Evolutionary conservation across 2,888 invertebrate genomes (phyloP), one percentile per base, ranked within the genome.

Genomic region (Prenolepis imparis): DNA sequence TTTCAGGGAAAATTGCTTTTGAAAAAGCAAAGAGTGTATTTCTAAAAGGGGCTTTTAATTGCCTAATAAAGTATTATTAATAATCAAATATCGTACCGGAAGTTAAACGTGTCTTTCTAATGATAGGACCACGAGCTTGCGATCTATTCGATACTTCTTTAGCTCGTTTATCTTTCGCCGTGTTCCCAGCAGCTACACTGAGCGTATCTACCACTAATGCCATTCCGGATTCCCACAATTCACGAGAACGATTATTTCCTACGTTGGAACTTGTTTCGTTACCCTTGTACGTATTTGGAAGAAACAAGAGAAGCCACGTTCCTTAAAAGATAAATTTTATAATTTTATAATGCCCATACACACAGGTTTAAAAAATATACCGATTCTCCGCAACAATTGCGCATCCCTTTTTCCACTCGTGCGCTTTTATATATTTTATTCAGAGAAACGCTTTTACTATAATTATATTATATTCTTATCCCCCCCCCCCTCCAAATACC

Each of bases 141-240:
- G 94, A 93, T 72, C 94, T 92, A 75, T 98, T 97, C 95, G 97
- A 97, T 72, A 97, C 96, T 95, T 98, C 98, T 94, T 98, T 98
- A 86, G 97, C 96, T 64, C 98, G 96, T 94, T 98, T 98, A 95
- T 98, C 98, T 95, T 98, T 98, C 74, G 98, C 98, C 24, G 97
- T 97, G 86, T 97, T 97, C 73, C 97, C 98, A 70, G 98, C 98
- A 12, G 98, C 98, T 82, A 98, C 97, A 90, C 97, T 97, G n/a
- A 98, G 94, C 84, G 96, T 95, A 84, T 96, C 96, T 88, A 96
- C 95, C 80, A 95, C 95, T 83, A 95, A 95, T 2, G 95, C 95
- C 88, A 95, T 94, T 12, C 95, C 95, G 61, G 95, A 93, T 88
- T 95, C 95, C 94, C 95, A 95, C 86, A 95, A 93, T 64, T 95